Conservation (phyloP, 2,113 vertebrate species). For the Varanus salvator region DNA sequence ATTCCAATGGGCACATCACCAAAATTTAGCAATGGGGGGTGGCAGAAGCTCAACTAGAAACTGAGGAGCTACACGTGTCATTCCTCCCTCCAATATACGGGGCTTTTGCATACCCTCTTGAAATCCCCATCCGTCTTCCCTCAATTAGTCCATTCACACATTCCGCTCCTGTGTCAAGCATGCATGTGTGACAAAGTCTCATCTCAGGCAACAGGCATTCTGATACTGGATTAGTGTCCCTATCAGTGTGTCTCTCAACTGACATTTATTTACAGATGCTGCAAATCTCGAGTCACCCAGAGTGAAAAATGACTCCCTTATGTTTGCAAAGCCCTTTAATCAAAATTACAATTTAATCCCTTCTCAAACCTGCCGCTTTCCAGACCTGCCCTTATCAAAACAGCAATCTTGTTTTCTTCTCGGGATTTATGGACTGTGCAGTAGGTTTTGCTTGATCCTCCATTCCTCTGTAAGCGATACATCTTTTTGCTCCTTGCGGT, state of each 20-base stretch:
- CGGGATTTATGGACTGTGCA: background rate
- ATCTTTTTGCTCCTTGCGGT: background rate
- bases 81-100: background rate
- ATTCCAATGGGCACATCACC: too few species aligned
- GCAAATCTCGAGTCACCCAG: background rate
- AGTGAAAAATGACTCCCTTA: background rate
- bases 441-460: constrained; percentile 19
- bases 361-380: background rate
- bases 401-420: constrained; percentile 1
- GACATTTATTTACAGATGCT: background rate
- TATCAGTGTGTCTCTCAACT: background rate
- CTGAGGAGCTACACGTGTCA: background rate
- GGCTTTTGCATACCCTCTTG: background rate
- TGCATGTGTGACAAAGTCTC: background rate
- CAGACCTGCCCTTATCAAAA: background rate
- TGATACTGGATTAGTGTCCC: background rate
- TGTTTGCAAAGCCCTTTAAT: constrained; percentile 1
- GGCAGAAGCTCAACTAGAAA: too few species aligned
- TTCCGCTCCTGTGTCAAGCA: too few species aligned
- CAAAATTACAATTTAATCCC: constrained; percentile 16
- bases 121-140: background rate
- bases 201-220: too few species aligned
- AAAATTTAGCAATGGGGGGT: too few species aligned
- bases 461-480: background rate
- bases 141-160: background rate